Evolutionary conservation across 1,140 invertebrate genomes (phyloP).

Genomic region (Psilanteris sp.): DNA sequence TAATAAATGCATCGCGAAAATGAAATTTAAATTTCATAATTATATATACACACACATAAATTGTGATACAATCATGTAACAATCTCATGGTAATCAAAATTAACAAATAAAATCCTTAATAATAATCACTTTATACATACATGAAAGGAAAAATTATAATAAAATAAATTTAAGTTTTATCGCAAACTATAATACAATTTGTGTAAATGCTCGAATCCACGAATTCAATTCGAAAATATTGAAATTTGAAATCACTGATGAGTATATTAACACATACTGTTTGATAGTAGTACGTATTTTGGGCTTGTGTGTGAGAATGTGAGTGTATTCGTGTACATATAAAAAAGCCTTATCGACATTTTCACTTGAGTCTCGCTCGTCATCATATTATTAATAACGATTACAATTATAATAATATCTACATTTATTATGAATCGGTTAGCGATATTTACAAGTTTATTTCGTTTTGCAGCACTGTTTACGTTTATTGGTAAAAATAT

Average conservation of each 20-base stretch:
- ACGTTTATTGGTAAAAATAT: slow-evolving; percentile 76
- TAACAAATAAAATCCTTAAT: slow-evolving; percentile 55
- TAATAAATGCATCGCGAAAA: slow-evolving; percentile 38
- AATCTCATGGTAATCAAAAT: slow-evolving; percentile 46
- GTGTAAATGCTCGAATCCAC: slow-evolving; percentile 53
- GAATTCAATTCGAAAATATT: slow-evolving; percentile 46
- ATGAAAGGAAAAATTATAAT: slow-evolving; percentile 33
- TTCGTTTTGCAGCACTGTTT: slow-evolving; percentile 60
- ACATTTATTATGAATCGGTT: slow-evolving; percentile 72
- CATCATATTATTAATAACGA: slow-evolving; percentile 64
- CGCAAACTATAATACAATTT: slow-evolving; percentile 59
- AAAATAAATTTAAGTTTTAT: slow-evolving; percentile 40
- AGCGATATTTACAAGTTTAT: slow-evolving; percentile 74
- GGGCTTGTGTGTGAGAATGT: slow-evolving; percentile 48
- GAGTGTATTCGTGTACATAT: slow-evolving; percentile 70
- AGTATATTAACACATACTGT: slow-evolving; percentile 57
- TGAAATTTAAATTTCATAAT: slow-evolving; percentile 12
- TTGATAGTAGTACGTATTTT: slow-evolving; percentile 52
- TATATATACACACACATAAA: slow-evolving; percentile 25
- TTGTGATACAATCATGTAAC: slow-evolving; percentile 11
- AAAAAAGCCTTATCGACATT: slow-evolving; percentile 77
- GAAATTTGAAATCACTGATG: slow-evolving; percentile 50
- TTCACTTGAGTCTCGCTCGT: slow-evolving; percentile 69
- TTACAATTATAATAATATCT: slow-evolving; percentile 72
- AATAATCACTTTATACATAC: slow-evolving; percentile 51